Base-by-base conservation (phyloP, 2,888 invertebrate genomes). In the Cataglyphis livida region DNA sequence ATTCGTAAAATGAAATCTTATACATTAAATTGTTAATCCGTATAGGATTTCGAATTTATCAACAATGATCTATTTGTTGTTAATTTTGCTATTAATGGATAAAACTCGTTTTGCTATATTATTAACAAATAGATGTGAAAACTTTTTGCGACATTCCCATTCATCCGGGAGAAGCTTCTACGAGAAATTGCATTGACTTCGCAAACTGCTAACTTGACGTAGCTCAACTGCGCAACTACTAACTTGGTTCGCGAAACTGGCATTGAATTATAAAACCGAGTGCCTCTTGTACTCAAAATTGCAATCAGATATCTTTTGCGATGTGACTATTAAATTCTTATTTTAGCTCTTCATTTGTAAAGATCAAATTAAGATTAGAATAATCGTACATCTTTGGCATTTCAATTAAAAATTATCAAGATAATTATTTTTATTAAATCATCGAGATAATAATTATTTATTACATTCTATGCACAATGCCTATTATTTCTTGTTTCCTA, bases 221-320 rank as follows among this genome's bases (percentile, higher is more conserved):
- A 68, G n/a, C 76, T 57, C 70, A 21, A 78, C 78, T 61, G 41
- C 44, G 44, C 59, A 70, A 61, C 78, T 78, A 44, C 70, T 32
- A 79, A 79, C 78, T 79, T 79, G 44, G 57, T 76, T 66, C 66
- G 59, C 35, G 44, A 70, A 78, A 78, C 78, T 78, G 70, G 18
- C 41, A 78, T 78, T 78, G 68, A 78, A 70, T 78, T 70, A 59
- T 59, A 70, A 78, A 78, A 79, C 70, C 70, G 59, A 79, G 35
- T 32, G 18, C 32, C 25, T 61, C 32, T 68, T 70, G 70, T 61
- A 44, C 70, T 79, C 25, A 70, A 70, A 70, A 70, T 70, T 59
- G 59, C 44, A 70, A 70, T 66, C 57, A 70, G 57, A 75, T 51
- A 54, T 57, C 32, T 57, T 44, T 70, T 25, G 78, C 68, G 32